Evolutionary conservation across 2,113 vertebrate species (phyloP), one percentile per base, ranked within the genome.

Genomic region (Grantiella picta): DNA sequence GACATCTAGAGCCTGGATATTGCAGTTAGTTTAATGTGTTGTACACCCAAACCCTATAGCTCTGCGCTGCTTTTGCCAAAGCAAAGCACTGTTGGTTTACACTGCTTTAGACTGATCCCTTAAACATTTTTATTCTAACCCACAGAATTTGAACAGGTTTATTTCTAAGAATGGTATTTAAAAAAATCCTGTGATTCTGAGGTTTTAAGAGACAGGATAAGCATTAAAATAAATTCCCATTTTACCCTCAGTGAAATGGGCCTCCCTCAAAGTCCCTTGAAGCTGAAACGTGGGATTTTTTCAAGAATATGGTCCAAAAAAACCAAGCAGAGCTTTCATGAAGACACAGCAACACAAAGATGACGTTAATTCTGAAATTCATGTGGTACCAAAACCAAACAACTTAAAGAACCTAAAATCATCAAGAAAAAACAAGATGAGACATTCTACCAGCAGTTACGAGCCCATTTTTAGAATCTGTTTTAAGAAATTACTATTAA

Each of bases 1-100:
- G 96, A 97, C 93, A 95, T 82, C 94, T 96, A 96, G 68, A 97
- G 94, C 60, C 79, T 56, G 60, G 44, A 91, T 49, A 63, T 0
- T 78, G 92, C 56, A 95, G 18, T 57, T 45, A 71, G 18, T 50
- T 86, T 50, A 63, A 5, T 16, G 60, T 27, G 28, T 29, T 66
- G 44, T 27, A 36, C 18, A 54, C 23, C 5, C 72, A 90, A 70
- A 80, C 8, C 6, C 42, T 38, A 9, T 0, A 68, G 45, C 23
- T 72, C 52, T 82, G 50, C 40, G 50, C 7, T 44, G 59, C 24
- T 66, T 82, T 68, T 73, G 16, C 12, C 29, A 82, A 63, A 82
- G 69, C 5, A 18, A 88, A 86, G 24, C n/a, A 28, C 6, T 33
- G 13, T 5, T 50, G 28, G 23, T 70, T 86, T 70, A 66, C 19